phyloP scores from a whole-genome alignment of 2,888 invertebrate genomes.

The Cerceris rybyensis region DNA sequence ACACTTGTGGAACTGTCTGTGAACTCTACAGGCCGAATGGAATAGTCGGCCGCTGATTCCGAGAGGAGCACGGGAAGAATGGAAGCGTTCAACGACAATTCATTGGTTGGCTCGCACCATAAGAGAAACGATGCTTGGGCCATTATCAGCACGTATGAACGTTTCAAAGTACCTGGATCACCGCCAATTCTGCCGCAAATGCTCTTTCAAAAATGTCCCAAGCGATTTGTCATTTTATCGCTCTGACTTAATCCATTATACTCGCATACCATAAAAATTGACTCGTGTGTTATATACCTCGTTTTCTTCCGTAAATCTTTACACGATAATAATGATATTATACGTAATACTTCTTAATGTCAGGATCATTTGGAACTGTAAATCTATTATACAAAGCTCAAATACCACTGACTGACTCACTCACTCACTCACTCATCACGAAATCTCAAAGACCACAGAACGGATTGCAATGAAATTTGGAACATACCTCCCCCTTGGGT shows the following conservation, averaged over 20 bases:
- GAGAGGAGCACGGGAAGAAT: slow-evolving; percentile 10
- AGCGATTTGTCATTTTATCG: slow-evolving; percentile 52
- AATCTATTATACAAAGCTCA: too few relatives aligned
- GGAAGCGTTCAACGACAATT: slow-evolving; percentile 24
- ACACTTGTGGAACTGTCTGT: background rate
- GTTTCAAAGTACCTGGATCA: slow-evolving; percentile 50
- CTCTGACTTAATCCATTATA: slow-evolving; percentile 48
- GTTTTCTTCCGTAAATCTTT: background rate
- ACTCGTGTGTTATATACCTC: background rate
- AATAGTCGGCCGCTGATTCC: slow-evolving; percentile 14
- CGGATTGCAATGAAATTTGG: too few relatives aligned
- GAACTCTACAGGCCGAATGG: background rate
- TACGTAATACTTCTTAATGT: too few relatives aligned
- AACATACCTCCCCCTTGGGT: too few relatives aligned
- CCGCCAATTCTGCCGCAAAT: slow-evolving; percentile 46
- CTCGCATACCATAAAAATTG: background rate
- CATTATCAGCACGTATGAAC: slow-evolving; percentile 54
- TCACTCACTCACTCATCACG: too few relatives aligned
- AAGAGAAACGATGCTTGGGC: slow-evolving; percentile 39
- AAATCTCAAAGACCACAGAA: too few relatives aligned
- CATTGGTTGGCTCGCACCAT: slow-evolving; percentile 50
- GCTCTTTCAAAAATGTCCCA: slow-evolving; percentile 31
- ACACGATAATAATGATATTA: background rate
- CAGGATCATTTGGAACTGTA: too few relatives aligned
- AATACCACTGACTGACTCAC: too few relatives aligned